Evolutionary conservation across 2,888 invertebrate species (phyloP).

Genomic region (Drosophila mettleri): DNA sequence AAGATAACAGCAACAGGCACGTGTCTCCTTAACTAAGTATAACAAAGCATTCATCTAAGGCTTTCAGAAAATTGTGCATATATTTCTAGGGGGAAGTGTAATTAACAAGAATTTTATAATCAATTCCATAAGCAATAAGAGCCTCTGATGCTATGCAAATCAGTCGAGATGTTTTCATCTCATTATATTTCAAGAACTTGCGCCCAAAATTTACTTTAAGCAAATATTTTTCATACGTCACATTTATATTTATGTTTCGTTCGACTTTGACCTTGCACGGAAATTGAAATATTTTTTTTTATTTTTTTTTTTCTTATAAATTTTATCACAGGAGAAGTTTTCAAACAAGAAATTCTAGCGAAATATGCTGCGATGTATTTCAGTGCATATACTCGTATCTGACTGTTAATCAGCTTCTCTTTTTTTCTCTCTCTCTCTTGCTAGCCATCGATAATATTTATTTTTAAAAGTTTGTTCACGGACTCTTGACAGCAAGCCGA

Average conservation of each 20-base stretch:
- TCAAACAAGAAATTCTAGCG: too few relatives aligned
- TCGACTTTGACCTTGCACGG: background rate
- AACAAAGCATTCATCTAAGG: background rate
- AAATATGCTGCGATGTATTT: too few relatives aligned
- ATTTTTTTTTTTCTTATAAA: too few relatives aligned
- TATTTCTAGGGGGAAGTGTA: background rate
- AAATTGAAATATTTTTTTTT: background rate
- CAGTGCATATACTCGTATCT: too few relatives aligned
- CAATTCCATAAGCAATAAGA: background rate
- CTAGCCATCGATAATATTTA: too few relatives aligned
- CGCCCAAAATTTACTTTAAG: background rate
- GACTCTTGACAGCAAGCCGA: too few relatives aligned
- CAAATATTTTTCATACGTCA: background rate
- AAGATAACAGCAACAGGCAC: background rate
- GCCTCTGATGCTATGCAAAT: background rate
- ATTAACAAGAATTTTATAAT: constrained; percentile 1
- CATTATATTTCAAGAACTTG: background rate
- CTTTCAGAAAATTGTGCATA: background rate
- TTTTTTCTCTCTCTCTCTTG: too few relatives aligned
- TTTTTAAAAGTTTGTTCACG: too few relatives aligned
- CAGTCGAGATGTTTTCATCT: background rate
- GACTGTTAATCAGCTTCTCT: too few relatives aligned
- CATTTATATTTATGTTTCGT: too few relatives aligned
- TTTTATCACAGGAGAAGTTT: background rate
- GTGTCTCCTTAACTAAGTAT: background rate